Conservation (phyloP, 2,888 invertebrate genomes). For the Mythimna vitellina region DNA sequence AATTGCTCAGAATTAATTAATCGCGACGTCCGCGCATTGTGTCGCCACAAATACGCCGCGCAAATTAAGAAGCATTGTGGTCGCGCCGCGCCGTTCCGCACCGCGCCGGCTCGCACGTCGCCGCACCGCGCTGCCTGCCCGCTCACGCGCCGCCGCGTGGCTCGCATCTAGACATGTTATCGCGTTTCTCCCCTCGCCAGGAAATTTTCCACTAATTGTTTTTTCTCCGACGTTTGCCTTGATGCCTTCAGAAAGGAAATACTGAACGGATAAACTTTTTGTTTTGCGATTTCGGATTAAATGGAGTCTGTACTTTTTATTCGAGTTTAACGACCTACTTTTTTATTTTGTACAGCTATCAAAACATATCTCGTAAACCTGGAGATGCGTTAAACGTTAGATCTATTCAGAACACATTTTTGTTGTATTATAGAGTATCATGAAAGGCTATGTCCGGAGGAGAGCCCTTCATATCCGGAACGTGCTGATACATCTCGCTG, state of each 20-base stretch:
- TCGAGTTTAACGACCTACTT: constrained; percentile 21
- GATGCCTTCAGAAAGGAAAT: constrained; percentile 72
- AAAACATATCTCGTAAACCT: constrained; percentile 4
- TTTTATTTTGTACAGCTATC: neutral
- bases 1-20: constrained; percentile 73
- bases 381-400: neutral
- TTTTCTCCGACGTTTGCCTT: constrained; percentile 72
- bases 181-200: constrained; percentile 31
- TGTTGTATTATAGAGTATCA: constrained; percentile 18
- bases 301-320: constrained; percentile 53
- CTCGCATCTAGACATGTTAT: constrained; percentile 19
- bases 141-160: constrained; percentile 15
- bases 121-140: constrained; percentile 22
- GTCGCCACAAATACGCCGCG: constrained; percentile 58
- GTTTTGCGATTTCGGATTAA: constrained; percentile 69
- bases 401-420: constrained; percentile 1
- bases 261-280: constrained; percentile 70
- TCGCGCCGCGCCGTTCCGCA: constrained; percentile 26
- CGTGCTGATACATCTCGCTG: constrained; percentile 23
- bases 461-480: constrained; percentile 25
- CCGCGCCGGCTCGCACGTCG: constrained; percentile 36
- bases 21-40: constrained; percentile 66
- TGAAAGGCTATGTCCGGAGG: constrained; percentile 38
- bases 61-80: constrained; percentile 64
- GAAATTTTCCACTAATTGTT: constrained; percentile 76